A percentile compares a stretch with the other conserved stretches of the same genome.
These are phyloP conservation scores for Laspeyria flexula DNA, from an alignment of 2,888 invertebrate genomes.

Conservation along the genomic window DNA sequence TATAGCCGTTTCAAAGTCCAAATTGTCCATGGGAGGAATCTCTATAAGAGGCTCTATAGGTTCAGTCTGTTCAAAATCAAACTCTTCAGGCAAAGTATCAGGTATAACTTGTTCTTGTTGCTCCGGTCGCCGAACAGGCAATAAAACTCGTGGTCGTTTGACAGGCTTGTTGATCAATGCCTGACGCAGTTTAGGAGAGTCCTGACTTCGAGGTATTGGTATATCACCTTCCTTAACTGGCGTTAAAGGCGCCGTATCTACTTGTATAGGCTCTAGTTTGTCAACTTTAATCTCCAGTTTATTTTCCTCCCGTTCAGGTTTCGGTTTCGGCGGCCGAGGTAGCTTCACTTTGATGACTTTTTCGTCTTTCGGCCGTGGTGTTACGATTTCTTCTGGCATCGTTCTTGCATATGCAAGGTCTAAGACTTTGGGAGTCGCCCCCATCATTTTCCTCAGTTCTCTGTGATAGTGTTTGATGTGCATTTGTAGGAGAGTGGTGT, in stretches of 20 bases:
- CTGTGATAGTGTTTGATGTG: constrained; percentile 98
- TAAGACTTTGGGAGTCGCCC: constrained; percentile 93
- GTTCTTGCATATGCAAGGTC: constrained; percentile 94
- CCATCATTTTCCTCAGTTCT: constrained; percentile 90
- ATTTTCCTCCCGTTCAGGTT: constrained; percentile 46
- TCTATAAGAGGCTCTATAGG: constrained; percentile 33
- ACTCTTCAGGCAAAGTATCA: constrained; percentile 39
- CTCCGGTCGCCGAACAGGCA: constrained; percentile 68
- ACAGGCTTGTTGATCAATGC: constrained; percentile 67
- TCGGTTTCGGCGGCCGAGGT: constrained; percentile 61
- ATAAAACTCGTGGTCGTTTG: constrained; percentile 70
- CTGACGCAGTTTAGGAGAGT: constrained; percentile 74
- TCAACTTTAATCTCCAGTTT: constrained; percentile 38
- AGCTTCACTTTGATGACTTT: constrained; percentile 71
- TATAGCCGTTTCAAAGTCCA: constrained; percentile 75
- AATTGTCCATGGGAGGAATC: constrained; percentile 36
- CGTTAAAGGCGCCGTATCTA: constrained; percentile 39
- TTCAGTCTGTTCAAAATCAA: constrained; percentile 35
- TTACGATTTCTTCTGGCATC: constrained; percentile 50
- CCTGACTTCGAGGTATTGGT: constrained; percentile 52
- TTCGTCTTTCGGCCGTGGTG: constrained; percentile 36
- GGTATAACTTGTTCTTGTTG: constrained; percentile 38
- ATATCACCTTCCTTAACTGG: constrained; percentile 37
- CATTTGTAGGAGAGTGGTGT: constrained; percentile 95
- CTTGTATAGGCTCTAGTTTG: constrained; percentile 30